phyloP scores from a whole-genome alignment of 2,888 invertebrate species.

The Alsophila aescularia region DNA sequence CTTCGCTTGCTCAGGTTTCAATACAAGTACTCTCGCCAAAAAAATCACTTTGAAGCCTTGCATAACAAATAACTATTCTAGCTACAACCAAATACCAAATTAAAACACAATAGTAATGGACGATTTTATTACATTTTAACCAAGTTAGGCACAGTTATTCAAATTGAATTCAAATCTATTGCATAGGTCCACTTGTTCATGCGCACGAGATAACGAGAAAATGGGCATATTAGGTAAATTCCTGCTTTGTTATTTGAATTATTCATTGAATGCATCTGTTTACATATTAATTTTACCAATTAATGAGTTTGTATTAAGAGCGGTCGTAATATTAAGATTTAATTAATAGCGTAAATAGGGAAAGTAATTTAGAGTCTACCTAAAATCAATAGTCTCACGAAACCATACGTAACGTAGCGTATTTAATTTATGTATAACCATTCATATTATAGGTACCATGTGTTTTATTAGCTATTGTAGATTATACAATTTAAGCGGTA shows the following conservation, averaged over 20 bases:
- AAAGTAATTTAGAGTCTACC: not conserved
- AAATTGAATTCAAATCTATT: constrained; percentile 13
- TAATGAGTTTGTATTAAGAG: not conserved
- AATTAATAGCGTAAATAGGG: constrained; percentile 5
- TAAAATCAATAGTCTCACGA: too few species aligned
- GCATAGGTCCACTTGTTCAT: constrained; percentile 12
- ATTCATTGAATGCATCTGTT: constrained; percentile 12
- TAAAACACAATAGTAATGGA: constrained; percentile 19
- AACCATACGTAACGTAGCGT: too few species aligned
- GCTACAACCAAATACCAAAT: too few species aligned
- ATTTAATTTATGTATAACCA: too few species aligned
- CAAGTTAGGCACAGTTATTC: not conserved
- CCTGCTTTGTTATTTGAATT: constrained; percentile 8
- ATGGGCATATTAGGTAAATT: constrained; percentile 10
- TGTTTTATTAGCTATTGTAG: too few species aligned
- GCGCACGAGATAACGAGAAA: constrained; percentile 15
- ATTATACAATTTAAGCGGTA: too few species aligned
- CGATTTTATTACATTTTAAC: constrained; percentile 14
- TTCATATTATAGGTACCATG: too few species aligned
- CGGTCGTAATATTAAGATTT: not conserved
- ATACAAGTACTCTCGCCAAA: too few species aligned
- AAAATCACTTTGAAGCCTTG: too few species aligned
- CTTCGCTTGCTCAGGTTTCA: too few species aligned
- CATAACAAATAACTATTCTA: too few species aligned
- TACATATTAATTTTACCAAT: constrained; percentile 17